Base-by-base conservation (phyloP, 2,888 invertebrate species). In the Glaucopsyche alexis region DNA sequence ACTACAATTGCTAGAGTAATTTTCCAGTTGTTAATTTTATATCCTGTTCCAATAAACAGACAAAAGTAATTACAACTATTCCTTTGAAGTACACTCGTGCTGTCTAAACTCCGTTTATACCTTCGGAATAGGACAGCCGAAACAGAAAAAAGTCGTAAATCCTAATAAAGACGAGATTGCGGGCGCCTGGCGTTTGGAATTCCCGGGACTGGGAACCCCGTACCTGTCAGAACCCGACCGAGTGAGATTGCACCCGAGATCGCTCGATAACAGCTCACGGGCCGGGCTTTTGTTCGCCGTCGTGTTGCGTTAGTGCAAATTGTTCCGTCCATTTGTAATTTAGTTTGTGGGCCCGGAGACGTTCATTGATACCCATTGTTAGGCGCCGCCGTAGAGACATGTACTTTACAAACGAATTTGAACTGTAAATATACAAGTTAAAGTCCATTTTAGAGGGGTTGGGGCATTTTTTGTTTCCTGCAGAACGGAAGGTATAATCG, bases 181-280 rank as follows among this genome's bases (percentile, higher is more conserved):
- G 77, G 77, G 77, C 78, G 78, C 76, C 77, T 79, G 82, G 80
- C 81, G 82, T 81, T 84, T 79, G 82, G 84, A 83, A 85, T 82
- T 79, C 77, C 77, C 77, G 81, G 81, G 79, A 80, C 78, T 77
- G 85, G 84, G 84, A 86, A 84, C 87, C 81, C 84, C 85, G 78
- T 74, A 83, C 83, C 83, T 84, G 85, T 78, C 80, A 79, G 76
- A 81, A 83, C 76, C 80, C 81, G 79, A 76, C 81, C 79, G 79
- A 81, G 76, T 76, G 75, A 78, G 78, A 80, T 80, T 77, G 80
- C 76, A 78, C 78, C 76, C 76, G 75, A 79, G 78, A 80, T 79
- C 77, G 75, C 76, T 77, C 74, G 77, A 80, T 79, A 81, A 75
- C 78, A 60, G 75, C 76, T 69, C 73, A 77, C 76, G 77, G 78